Base-by-base conservation (phyloP, 2,797 vertebrate genomes). In the Chrosomus eos region DNA sequence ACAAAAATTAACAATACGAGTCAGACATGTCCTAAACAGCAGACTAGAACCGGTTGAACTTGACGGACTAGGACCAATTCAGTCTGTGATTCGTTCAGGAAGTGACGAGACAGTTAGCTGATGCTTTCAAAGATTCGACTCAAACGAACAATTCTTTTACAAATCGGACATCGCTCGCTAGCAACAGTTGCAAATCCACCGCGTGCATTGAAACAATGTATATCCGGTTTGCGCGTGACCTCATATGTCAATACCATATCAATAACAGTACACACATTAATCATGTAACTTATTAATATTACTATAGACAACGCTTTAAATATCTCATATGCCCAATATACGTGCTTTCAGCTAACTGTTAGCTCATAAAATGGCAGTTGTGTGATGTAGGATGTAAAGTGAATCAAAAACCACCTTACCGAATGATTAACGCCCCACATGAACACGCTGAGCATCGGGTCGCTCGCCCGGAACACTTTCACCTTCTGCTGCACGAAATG, bases 391-490 rank as follows among this genome's bases (percentile, higher is more conserved):
- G 85, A 43, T 78, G 75, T 74, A 48, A 36, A 74, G 68, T 14
- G 31, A 70, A 81, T 53, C 48, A 19, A 62, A 51, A 23, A 45
- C 58, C 64, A 45, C 92, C 94, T 92, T 92, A 96, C 95, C 96
- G 97, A 98, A 90, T 99, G 97, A 92, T 96, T 97, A 83, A 98
- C 97, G 83, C 97, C 97, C 97, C 97, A 98, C 93, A 96, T 96
- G 90, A 98, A 96, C 90, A 99, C 97, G 81, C 97, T 97, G 90
- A 97, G 92, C 64, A 97, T 95, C 0, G 97, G 97, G 88, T 98
- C 96, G 73, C 97, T 97, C 33, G 97, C 96, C 76, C 96, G 95
- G 75, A 97, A 97, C 89, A 97, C 96, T 89, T 98, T 97, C 91
- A 98, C 95, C 89, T 98, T 97, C 95, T 99, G 97, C 91, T 98